phyloP scores from a whole-genome alignment of 2,797 vertebrate genomes.

The Tenualosa ilisha region DNA sequence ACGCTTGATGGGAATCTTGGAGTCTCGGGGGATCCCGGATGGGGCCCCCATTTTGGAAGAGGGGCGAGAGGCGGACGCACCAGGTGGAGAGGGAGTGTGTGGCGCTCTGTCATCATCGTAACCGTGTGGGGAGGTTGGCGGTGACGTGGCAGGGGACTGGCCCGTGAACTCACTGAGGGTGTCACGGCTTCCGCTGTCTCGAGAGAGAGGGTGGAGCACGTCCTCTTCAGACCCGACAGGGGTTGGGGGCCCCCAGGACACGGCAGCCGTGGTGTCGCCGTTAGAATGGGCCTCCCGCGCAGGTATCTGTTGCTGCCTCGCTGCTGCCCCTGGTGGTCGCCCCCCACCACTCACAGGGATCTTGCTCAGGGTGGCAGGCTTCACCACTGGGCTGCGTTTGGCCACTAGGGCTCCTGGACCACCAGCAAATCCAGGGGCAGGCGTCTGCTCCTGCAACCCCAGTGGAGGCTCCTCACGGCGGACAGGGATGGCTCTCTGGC shows the following conservation, averaged over 20 bases:
- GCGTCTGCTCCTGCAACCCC: conserved; percentile 39
- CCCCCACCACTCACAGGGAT: conserved; percentile 81
- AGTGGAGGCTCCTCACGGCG: no score
- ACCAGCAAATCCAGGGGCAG: neutral
- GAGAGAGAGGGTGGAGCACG: conserved; percentile 66
- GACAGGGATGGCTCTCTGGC: neutral
- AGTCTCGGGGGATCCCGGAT: conserved; percentile 79
- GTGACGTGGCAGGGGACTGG: conserved; percentile 38
- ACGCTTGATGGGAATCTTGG: conserved; percentile 94
- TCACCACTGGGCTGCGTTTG: conserved; percentile 67
- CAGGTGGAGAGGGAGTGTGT: neutral
- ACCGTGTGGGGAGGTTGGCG: neutral
- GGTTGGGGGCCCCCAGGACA: conserved; percentile 60
- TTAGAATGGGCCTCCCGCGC: conserved; percentile 77
- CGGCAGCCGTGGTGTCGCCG: neutral
- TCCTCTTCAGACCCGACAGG: conserved; percentile 79
- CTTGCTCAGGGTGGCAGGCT: conserved; percentile 79
- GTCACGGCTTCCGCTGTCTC: conserved; percentile 80
- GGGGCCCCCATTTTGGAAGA: neutral
- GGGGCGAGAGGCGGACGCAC: neutral
- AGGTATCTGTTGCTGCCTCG: conserved; percentile 74
- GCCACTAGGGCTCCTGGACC: conserved; percentile 46
- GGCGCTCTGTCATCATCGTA: neutral
- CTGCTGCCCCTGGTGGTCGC: conserved; percentile 62
- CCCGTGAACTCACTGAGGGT: conserved; percentile 70